Evolutionary conservation across 1,140 invertebrate genomes (phyloP).

Genomic region (Trypoxylus dichotomus): DNA sequence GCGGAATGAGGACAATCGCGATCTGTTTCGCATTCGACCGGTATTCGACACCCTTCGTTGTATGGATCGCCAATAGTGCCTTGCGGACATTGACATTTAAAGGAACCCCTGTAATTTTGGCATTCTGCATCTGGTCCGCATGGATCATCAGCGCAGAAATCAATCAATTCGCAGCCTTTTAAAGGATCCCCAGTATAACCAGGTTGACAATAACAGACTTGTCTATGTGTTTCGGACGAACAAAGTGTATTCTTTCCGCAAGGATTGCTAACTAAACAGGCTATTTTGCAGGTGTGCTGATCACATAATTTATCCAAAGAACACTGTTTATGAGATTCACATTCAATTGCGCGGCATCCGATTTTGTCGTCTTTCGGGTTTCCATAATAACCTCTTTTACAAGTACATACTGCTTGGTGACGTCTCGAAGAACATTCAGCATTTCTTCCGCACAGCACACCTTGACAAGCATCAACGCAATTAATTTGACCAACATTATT

Average conservation of each 20-base stretch:
- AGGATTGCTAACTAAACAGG: conserved; percentile 76
- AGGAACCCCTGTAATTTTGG: conserved; percentile 78
- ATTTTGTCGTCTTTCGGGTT: conserved; percentile 71
- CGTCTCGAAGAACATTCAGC: conserved; percentile 72
- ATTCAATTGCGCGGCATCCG: conserved; percentile 79
- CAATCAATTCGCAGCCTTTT: conserved; percentile 70
- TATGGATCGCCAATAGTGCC: conserved; percentile 83
- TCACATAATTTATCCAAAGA: conserved; percentile 81
- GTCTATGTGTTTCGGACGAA: conserved; percentile 74
- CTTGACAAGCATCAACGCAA: conserved; percentile 71
- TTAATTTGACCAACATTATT: conserved; percentile 71
- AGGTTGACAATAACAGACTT: conserved; percentile 80
- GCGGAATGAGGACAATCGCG: conserved; percentile 77
- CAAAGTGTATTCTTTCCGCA: conserved; percentile 84
- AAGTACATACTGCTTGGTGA: conserved; percentile 74
- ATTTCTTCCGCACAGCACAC: conserved; percentile 77
- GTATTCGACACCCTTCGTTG: conserved; percentile 72
- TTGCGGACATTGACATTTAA: conserved; percentile 75
- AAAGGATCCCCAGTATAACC: conserved; percentile 80
- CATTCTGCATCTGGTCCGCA: conserved; percentile 84
- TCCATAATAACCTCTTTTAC: conserved; percentile 76
- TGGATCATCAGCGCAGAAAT: conserved; percentile 76
- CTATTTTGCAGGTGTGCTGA: conserved; percentile 78
- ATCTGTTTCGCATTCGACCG: conserved; percentile 76
- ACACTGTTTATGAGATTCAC: conserved; percentile 70